Evolutionary conservation across 1,140 invertebrate species (phyloP).

Genomic region (Cyphomyrmex costatus): DNA sequence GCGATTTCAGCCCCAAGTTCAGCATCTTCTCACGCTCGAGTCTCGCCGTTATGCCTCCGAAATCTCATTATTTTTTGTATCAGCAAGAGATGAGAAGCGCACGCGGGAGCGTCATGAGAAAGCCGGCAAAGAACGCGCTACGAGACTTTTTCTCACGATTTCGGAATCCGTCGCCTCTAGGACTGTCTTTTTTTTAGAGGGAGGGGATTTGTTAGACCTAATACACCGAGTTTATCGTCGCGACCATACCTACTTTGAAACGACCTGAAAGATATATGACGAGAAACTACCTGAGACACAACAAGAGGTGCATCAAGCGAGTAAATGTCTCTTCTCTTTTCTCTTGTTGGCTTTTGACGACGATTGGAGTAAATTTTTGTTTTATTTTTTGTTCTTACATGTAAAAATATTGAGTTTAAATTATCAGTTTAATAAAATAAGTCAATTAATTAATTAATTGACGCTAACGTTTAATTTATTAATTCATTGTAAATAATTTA

Average conservation of each 20-base stretch:
- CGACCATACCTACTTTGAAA: constrained; percentile 16
- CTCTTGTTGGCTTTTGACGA: background rate
- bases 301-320: background rate
- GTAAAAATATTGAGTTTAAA: background rate
- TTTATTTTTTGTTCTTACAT: background rate
- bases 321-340: background rate
- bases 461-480: background rate
- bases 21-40: constrained; percentile 80
- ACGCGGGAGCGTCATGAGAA: constrained; percentile 62
- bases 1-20: constrained; percentile 74
- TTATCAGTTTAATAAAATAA: background rate
- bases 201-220: constrained; percentile 13
- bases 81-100: constrained; percentile 52
- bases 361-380: background rate
- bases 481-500: constrained; percentile 8
- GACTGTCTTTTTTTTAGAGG: background rate
- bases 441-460: constrained; percentile 11
- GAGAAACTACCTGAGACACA: background rate
- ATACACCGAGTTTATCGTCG: constrained; percentile 46
- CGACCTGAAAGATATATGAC: background rate
- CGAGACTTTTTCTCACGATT: constrained; percentile 72
- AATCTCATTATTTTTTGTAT: constrained; percentile 75
- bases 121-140: constrained; percentile 29
- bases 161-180: constrained; percentile 60
- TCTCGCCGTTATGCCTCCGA: constrained; percentile 55